These are phyloP conservation scores for Drosophila yooni DNA, from an alignment of 2,888 invertebrate species.

Conservation along the genomic window DNA sequence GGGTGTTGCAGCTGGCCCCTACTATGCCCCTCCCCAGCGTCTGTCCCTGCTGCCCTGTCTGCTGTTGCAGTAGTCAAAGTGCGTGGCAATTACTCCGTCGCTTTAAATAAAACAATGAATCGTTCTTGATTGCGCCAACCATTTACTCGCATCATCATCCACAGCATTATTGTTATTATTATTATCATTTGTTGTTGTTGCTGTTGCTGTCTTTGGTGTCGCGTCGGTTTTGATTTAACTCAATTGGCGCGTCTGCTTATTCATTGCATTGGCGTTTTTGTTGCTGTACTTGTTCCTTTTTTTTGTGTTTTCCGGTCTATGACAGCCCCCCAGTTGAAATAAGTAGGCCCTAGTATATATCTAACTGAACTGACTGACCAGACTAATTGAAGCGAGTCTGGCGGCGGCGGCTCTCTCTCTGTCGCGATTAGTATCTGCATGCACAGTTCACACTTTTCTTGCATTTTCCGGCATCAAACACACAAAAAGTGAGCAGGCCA, in stretches of 20 bases:
- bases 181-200: slow-evolving; percentile 18
- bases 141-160: slow-evolving; percentile 42
- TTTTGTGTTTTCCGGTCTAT: slow-evolving; percentile 72
- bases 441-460: slow-evolving; percentile 82
- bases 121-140: slow-evolving; percentile 69
- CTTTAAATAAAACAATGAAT: slow-evolving; percentile 81
- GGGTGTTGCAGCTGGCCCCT: slow-evolving; percentile 39
- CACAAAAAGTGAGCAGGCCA: slow-evolving; percentile 46
- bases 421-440: slow-evolving; percentile 73
- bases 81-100: slow-evolving; percentile 80
- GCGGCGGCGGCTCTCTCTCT: slow-evolving; percentile 24
- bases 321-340: slow-evolving; percentile 48
- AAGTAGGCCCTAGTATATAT: slow-evolving; percentile 21
- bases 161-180: slow-evolving; percentile 42
- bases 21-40: slow-evolving; percentile 11
- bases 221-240: slow-evolving; percentile 77
- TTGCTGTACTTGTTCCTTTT: slow-evolving; percentile 20
- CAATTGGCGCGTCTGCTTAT: slow-evolving; percentile 77
- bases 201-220: slow-evolving; percentile 40
- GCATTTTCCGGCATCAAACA: slow-evolving; percentile 63
- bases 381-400: slow-evolving; percentile 78
- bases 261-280: slow-evolving; percentile 58
- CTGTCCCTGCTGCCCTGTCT: slow-evolving; percentile 2
- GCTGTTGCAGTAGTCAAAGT: slow-evolving; percentile 70
- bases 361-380: slow-evolving; percentile 59